phyloP scores from a whole-genome alignment of 2,113 vertebrate species.

The Kryptolebias marmoratus region DNA sequence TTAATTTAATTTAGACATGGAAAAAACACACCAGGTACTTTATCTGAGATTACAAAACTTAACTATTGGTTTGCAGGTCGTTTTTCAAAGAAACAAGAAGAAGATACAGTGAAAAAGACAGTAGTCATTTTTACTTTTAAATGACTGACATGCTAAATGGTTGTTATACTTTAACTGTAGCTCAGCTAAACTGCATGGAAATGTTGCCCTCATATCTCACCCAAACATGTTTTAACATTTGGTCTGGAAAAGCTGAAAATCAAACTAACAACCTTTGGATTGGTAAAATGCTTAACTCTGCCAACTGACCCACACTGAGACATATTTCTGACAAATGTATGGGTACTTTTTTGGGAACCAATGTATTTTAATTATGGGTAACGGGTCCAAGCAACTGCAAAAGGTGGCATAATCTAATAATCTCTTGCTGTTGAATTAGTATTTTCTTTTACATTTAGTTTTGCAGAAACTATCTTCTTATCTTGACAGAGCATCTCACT shows the following conservation, averaged over 20 bases:
- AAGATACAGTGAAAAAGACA: too few species aligned
- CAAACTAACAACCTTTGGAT: not conserved
- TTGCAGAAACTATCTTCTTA: conserved; percentile 25
- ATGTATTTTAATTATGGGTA: not conserved
- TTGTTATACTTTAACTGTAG: not conserved
- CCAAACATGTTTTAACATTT: not conserved
- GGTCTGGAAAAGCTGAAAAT: not conserved
- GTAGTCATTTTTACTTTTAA: not conserved
- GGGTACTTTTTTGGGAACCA: not conserved
- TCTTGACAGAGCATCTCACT: conserved; percentile 44
- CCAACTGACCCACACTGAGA: not conserved
- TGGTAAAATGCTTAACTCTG: not conserved
- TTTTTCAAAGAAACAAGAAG: too few species aligned
- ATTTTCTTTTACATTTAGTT: conserved; percentile 36
- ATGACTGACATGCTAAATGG: not conserved
- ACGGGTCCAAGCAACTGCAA: conserved; percentile 26
- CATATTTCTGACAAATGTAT: not conserved
- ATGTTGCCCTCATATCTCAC: not conserved
- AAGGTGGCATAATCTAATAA: conserved; percentile 24
- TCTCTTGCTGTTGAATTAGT: conserved; percentile 11
- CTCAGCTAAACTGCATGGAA: not conserved
- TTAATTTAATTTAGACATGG: not conserved
- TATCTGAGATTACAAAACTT: not conserved
- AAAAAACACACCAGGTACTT: not conserved
- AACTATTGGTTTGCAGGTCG: too few species aligned